phyloP scores from a whole-genome alignment of 2,797 vertebrate genomes.

The Naso thynnoides region DNA sequence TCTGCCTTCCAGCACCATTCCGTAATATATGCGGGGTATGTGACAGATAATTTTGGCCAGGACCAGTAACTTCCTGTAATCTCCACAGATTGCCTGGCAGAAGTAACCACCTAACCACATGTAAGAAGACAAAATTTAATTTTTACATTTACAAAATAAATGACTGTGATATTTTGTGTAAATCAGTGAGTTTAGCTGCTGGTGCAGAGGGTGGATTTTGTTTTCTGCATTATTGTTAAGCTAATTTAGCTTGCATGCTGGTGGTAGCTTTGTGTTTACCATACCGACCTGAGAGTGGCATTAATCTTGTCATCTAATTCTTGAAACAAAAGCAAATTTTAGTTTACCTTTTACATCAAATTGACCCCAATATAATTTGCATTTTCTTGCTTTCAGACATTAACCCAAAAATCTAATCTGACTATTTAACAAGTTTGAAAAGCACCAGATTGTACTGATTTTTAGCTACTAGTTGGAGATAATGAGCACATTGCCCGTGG shows the following conservation, averaged over 20 bases:
- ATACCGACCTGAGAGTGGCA: no score
- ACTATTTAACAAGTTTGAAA: no score
- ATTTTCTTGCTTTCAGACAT: no score
- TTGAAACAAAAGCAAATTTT: no score
- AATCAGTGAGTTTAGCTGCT: no score
- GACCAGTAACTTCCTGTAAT: neutral
- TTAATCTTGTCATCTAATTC: neutral
- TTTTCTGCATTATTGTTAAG: neutral
- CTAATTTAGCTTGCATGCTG: neutral
- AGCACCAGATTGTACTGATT: no score
- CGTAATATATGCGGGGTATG: neutral
- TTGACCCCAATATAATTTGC: no score
- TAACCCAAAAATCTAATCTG: no score
- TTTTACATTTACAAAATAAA: no score
- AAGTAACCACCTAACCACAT: neutral
- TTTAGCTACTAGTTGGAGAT: neutral
- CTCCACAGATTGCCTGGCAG: neutral
- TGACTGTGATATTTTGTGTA: no score
- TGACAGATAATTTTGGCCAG: neutral
- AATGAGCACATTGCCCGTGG: constrained; percentile 6
- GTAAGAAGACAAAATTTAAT: neutral
- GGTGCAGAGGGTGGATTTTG: no score
- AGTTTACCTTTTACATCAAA: no score
- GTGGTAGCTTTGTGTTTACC: neutral
- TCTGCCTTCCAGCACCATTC: neutral